phyloP scores from a whole-genome alignment of 1,140 invertebrate genomes.

The Lamellibrachia luymesi region DNA sequence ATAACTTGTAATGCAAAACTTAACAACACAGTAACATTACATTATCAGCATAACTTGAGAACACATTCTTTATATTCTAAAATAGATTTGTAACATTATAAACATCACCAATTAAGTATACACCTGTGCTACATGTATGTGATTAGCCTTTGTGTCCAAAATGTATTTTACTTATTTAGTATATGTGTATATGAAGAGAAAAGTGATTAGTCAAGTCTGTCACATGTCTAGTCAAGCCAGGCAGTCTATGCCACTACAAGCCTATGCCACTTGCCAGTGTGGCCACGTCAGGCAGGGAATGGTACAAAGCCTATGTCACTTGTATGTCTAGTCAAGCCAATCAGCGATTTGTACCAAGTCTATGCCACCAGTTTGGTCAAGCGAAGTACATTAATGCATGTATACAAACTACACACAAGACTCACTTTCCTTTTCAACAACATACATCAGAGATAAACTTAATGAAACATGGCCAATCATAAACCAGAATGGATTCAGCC shows the following conservation, averaged over 20 bases:
- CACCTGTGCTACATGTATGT: no score
- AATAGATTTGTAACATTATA: not conserved
- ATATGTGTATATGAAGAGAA: not conserved
- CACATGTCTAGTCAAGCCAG: not conserved
- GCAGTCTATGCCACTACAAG: not conserved
- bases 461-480: not conserved
- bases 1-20: not conserved
- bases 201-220: not conserved
- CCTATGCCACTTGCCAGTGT: no score
- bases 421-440: not conserved
- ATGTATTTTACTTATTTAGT: not conserved
- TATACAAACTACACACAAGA: no score
- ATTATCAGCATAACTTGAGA: not conserved
- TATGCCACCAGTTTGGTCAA: not conserved
- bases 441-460: not conserved
- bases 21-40: not conserved
- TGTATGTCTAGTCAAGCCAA: not conserved
- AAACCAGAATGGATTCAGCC: not conserved
- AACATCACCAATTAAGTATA: no score
- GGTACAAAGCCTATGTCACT: not conserved
- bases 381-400: not conserved
- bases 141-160: not conserved
- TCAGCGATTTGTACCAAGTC: not conserved
- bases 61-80: not conserved
- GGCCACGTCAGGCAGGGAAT: not conserved